Conservation (phyloP, 2,888 invertebrate genomes). For the Kryphioiulus occultus region DNA sequence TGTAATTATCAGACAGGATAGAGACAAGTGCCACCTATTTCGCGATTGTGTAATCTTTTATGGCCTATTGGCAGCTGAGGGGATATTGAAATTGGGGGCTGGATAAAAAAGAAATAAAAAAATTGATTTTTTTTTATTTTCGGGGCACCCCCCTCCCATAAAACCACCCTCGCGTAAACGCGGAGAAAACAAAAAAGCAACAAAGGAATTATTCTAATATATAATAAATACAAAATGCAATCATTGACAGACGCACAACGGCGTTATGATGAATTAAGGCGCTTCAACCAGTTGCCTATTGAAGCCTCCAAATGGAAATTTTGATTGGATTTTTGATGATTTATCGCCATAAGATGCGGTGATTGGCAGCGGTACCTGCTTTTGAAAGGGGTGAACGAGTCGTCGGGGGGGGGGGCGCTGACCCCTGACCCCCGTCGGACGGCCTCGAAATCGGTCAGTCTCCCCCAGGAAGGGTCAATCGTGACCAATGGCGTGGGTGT, state of each 20-base stretch:
- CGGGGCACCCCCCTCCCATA: background rate
- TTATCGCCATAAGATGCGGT: constrained; percentile 7
- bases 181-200: background rate
- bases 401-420: background rate
- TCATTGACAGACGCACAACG: constrained; percentile 17
- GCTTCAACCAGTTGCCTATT: background rate
- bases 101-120: constrained; percentile 20
- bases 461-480: background rate
- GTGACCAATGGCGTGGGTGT: constrained; percentile 16
- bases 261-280: constrained; percentile 17
- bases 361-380: constrained; percentile 13
- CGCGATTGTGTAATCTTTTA: constrained; percentile 17
- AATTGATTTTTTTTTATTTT: constrained; percentile 16
- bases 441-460: constrained; percentile 23
- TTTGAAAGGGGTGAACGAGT: constrained; percentile 15
- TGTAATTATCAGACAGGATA: constrained; percentile 44
- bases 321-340: constrained; percentile 16
- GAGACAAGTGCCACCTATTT: constrained; percentile 23
- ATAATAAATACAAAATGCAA: constrained; percentile 23
- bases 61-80: constrained; percentile 16
- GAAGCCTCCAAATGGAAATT: background rate
- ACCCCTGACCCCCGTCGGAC: background rate
- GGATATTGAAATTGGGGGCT: constrained; percentile 17
- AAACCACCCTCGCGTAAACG: constrained; percentile 8
- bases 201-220: constrained; percentile 16